Percentiles rank a stretch among this genome's conserved stretches.
Evolutionary conservation across 2,797 vertebrate species (phyloP).

Genomic region (Danio choprae): DNA sequence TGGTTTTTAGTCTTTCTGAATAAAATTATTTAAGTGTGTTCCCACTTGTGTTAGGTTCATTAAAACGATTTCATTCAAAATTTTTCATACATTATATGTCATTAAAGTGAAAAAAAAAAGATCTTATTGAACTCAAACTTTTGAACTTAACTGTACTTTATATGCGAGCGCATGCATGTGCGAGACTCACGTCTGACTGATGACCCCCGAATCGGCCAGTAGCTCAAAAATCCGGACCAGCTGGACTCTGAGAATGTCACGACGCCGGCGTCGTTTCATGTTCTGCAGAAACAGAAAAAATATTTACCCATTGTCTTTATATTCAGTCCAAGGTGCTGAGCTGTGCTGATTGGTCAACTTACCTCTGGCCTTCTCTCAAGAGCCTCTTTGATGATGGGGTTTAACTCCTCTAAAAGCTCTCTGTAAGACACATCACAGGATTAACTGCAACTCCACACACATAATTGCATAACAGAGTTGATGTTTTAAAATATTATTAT

Average conservation of each 20-base stretch:
- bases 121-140: no score
- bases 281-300: slow-evolving; percentile 77
- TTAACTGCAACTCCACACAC: background rate
- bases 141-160: background rate
- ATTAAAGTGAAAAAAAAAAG: no score
- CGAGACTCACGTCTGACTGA: slow-evolving; percentile 91
- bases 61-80: no score
- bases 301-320: background rate
- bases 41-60: no score
- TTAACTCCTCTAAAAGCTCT: slow-evolving; percentile 97
- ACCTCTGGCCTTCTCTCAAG: slow-evolving; percentile 99
- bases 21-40: no score
- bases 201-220: slow-evolving; percentile 96
- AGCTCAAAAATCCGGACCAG: slow-evolving; percentile 99
- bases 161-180: background rate
- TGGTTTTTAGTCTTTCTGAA: no score
- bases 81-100: no score
- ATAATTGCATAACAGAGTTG: background rate
- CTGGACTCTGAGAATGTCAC: slow-evolving; percentile 97
- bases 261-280: slow-evolving; percentile 98
- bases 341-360: slow-evolving; percentile 62
- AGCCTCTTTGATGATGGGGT: slow-evolving; percentile 99
- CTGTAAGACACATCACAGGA: slow-evolving; percentile 70
- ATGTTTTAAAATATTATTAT: background rate
- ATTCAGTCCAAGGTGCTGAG: background rate